These are phyloP conservation scores for Nomada flava DNA, from an alignment of 2,888 invertebrate genomes.

Conservation along the genomic window DNA sequence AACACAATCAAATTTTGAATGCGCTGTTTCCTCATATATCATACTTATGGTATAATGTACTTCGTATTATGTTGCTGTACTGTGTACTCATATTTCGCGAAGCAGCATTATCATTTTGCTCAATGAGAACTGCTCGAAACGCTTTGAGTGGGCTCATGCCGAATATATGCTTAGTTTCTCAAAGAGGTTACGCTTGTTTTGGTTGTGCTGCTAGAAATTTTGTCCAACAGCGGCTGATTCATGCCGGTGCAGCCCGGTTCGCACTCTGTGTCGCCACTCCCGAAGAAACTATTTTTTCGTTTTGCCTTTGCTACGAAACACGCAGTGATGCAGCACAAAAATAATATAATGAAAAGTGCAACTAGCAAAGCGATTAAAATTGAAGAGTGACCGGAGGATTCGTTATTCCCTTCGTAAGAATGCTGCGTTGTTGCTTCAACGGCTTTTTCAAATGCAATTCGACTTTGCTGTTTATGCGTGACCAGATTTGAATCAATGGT, in stretches of 20 bases:
- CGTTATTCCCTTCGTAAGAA: slow-evolving; percentile 9
- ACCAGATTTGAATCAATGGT: neutral
- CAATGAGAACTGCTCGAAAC: neutral
- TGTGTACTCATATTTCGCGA: too few relatives aligned
- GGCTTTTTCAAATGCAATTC: neutral
- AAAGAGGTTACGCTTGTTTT: slow-evolving; percentile 48
- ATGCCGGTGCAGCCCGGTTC: slow-evolving; percentile 73
- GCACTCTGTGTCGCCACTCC: slow-evolving; percentile 70
- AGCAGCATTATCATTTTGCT: neutral
- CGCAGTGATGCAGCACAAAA: slow-evolving; percentile 74
- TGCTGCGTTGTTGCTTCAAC: neutral
- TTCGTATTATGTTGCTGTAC: neutral
- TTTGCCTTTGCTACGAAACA: slow-evolving; percentile 73
- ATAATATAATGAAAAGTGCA: slow-evolving; percentile 67
- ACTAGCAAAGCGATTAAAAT: slow-evolving; percentile 68
- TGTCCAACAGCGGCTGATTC: slow-evolving; percentile 73
- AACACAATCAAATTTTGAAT: slow-evolving; percentile 16
- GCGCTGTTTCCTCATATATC: neutral
- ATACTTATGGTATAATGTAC: neutral
- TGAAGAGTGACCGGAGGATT: slow-evolving; percentile 60
- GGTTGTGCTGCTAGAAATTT: slow-evolving; percentile 60
- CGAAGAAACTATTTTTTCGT: slow-evolving; percentile 58
- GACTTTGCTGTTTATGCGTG: neutral
- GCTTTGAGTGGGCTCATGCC: neutral
- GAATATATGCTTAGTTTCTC: slow-evolving; percentile 34